Conservation (phyloP, 1,140 invertebrate species). For the Hormaphis cornu region DNA sequence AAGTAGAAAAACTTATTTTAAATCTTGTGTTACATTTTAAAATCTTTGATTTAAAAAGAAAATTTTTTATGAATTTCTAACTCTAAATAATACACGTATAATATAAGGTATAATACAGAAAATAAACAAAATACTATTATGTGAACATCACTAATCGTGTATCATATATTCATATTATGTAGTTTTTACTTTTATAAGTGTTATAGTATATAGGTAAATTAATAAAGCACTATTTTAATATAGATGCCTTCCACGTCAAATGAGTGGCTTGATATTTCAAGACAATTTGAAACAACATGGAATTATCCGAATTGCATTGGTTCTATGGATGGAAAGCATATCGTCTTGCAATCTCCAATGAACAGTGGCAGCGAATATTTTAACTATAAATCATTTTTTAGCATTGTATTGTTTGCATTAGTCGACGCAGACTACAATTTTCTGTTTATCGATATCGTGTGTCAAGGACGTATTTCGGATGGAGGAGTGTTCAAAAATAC, state of each 20-base stretch:
- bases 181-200: no score
- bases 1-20: no score
- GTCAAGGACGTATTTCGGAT: constrained; percentile 40
- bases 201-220: no score
- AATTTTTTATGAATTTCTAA: no score
- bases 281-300: constrained; percentile 37
- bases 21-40: no score
- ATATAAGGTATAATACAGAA: no score
- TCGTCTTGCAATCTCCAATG: constrained; percentile 40
- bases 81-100: no score
- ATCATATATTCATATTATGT: no score
- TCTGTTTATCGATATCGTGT: constrained; percentile 33
- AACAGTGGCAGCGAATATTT: constrained; percentile 36
- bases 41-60: no score
- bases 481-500: constrained; percentile 41
- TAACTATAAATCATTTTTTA: constrained; percentile 34
- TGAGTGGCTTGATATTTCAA: constrained; percentile 40
- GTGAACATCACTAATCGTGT: no score
- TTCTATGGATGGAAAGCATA: constrained; percentile 43
- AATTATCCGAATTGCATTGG: constrained; percentile 40
- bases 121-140: no score
- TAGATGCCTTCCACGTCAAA: constrained; percentile 37
- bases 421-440: constrained; percentile 36
- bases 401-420: constrained; percentile 35
- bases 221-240: not conserved